phyloP scores from a whole-genome alignment of 2,797 vertebrate species.

The Melanotaenia pygmaea region DNA sequence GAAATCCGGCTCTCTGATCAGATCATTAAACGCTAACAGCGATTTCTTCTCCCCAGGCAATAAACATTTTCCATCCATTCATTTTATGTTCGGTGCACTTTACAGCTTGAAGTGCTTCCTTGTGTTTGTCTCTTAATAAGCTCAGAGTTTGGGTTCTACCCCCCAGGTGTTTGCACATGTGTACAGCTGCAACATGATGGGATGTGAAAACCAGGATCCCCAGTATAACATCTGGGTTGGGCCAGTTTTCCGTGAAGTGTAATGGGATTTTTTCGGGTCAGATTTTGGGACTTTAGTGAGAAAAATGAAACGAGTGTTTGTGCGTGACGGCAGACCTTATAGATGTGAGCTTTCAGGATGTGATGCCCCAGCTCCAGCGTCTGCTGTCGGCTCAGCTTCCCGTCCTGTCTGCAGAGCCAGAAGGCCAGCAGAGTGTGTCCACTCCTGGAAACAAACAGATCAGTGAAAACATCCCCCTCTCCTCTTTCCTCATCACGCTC shows the following conservation, averaged over 20 bases:
- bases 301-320: not conserved
- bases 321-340: slow-evolving; percentile 85
- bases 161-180: rapidly evolving
- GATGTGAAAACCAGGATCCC: too few species aligned
- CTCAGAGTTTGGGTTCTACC: not conserved
- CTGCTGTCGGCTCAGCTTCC: slow-evolving; percentile 93
- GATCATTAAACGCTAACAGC: not conserved
- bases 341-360: slow-evolving; percentile 98
- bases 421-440: slow-evolving; percentile 97
- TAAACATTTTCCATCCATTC: not conserved
- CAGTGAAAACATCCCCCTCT: not conserved
- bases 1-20: not conserved
- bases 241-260: not conserved
- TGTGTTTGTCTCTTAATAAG: not conserved
- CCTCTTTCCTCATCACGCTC: not conserved
- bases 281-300: too few species aligned
- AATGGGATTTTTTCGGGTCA: not conserved
- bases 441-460: slow-evolving; percentile 80
- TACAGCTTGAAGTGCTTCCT: not conserved
- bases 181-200: not conserved
- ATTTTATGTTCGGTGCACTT: not conserved
- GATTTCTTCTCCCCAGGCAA: not conserved
- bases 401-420: slow-evolving; percentile 95
- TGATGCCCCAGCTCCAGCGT: slow-evolving; percentile 97
- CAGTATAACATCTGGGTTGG: too few species aligned